Conservation (phyloP, 1,140 invertebrate species). For the Drosophila varians region DNA sequence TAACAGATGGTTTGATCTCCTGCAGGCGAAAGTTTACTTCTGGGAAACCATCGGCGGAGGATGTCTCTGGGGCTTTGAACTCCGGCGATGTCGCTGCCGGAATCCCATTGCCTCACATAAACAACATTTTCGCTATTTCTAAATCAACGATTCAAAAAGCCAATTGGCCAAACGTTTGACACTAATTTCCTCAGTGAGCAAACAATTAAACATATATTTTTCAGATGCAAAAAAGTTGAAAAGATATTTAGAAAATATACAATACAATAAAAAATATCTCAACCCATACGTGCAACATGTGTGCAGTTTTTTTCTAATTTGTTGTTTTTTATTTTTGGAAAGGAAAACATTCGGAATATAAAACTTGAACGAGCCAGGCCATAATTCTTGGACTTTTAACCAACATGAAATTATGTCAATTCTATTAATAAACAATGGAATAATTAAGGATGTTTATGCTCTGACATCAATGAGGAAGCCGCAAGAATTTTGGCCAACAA, state of each 20-base stretch:
- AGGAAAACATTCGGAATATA: conserved; percentile 22
- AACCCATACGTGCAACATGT: conserved; percentile 71
- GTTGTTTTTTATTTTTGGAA: conserved; percentile 17
- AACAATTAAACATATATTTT: conserved; percentile 63
- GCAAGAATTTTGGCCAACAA: conserved; percentile 10
- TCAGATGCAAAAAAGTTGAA: conserved; percentile 22
- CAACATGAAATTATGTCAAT: conserved; percentile 73
- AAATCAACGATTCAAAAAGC: conserved; percentile 2
- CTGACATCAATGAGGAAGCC: conserved; percentile 39
- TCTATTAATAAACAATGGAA: conserved; percentile 63
- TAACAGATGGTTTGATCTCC: conserved; percentile 78
- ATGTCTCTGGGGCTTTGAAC: conserved; percentile 55
- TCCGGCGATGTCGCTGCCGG: conserved; percentile 20
- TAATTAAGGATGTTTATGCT: conserved; percentile 67
- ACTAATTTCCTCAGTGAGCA: conserved; percentile 43
- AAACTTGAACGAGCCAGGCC: conserved; percentile 34
- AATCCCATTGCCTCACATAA: conserved; percentile 27
- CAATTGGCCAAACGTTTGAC: conserved; percentile 67
- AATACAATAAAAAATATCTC: conserved; percentile 5
- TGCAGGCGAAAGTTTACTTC: conserved; percentile 37
- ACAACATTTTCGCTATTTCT: conserved; percentile 5
- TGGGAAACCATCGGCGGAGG: conserved; percentile 44
- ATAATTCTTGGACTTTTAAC: conserved; percentile 65
- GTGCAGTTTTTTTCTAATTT: conserved; percentile 52
- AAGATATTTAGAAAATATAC: neutral